A percentile compares a stretch with the other conserved stretches of the same genome.
Evolutionary conservation across 2,888 invertebrate species (phyloP).

Genomic region (Parnassius smintheus): DNA sequence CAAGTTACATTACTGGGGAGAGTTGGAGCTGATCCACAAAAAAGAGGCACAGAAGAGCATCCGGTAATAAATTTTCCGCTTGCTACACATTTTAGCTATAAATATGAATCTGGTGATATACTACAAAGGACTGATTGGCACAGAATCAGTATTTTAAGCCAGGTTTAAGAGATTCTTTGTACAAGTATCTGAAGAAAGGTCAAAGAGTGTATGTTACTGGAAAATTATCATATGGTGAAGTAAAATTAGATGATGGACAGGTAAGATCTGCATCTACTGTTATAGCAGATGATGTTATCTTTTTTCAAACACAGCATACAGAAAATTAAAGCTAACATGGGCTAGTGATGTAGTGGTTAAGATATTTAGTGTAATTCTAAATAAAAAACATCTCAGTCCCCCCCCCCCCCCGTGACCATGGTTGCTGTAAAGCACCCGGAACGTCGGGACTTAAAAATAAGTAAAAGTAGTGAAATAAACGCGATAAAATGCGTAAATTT

Average conservation of each 20-base stretch:
- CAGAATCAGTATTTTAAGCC: constrained; percentile 91
- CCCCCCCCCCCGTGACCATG: too few relatives aligned
- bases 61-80: constrained; percentile 94
- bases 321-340: constrained; percentile 15
- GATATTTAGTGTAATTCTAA: too few relatives aligned
- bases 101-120: constrained; percentile 88
- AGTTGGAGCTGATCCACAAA: constrained; percentile 93
- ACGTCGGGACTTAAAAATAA: too few relatives aligned
- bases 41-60: constrained; percentile 89
- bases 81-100: constrained; percentile 94
- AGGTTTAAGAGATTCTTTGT: constrained; percentile 88
- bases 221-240: constrained; percentile 91
- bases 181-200: constrained; percentile 91
- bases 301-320: constrained; percentile 81
- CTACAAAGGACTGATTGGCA: constrained; percentile 96
- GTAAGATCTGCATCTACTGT: constrained; percentile 87
- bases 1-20: constrained; percentile 92
- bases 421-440: too few relatives aligned
- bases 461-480: too few relatives aligned
- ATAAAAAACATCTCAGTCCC: too few relatives aligned
- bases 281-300: constrained; percentile 93
- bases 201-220: constrained; percentile 92
- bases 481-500: too few relatives aligned
- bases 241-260: constrained; percentile 88
- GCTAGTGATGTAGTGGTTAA: too few relatives aligned